These are phyloP conservation scores for Conger conger DNA, from an alignment of 2,113 vertebrate species.

Conservation along the genomic window DNA sequence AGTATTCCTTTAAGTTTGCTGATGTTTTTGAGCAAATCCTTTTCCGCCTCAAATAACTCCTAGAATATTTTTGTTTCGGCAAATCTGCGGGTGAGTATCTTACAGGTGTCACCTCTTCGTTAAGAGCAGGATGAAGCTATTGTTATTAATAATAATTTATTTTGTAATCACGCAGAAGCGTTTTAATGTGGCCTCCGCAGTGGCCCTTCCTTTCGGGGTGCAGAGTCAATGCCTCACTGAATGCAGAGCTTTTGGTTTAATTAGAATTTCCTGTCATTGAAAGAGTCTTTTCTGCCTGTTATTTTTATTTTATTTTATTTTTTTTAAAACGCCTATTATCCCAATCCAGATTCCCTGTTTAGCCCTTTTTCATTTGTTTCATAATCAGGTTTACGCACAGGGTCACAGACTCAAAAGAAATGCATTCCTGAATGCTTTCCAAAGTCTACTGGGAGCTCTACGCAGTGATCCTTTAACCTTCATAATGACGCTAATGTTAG, in stretches of 20 bases:
- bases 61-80: too few species aligned
- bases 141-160: too few species aligned
- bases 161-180: neutral
- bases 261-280: neutral
- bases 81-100: neutral
- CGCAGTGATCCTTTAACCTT: neutral
- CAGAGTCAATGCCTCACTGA: neutral
- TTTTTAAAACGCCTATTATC: neutral
- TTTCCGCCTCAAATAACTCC: neutral
- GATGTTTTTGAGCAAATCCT: neutral
- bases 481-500: neutral
- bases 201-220: neutral
- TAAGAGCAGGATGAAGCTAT: too few species aligned
- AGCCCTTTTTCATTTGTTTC: neutral
- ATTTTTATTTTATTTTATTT: neutral
- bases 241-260: neutral
- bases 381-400: neutral
- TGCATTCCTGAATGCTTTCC: neutral
- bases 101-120: neutral
- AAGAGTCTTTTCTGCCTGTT: neutral
- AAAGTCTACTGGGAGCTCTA: neutral
- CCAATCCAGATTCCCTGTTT: neutral
- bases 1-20: neutral
- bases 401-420: neutral
- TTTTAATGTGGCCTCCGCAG: neutral